Conservation (phyloP, 2,113 vertebrate genomes). For the Petrocephalus zakoni region DNA sequence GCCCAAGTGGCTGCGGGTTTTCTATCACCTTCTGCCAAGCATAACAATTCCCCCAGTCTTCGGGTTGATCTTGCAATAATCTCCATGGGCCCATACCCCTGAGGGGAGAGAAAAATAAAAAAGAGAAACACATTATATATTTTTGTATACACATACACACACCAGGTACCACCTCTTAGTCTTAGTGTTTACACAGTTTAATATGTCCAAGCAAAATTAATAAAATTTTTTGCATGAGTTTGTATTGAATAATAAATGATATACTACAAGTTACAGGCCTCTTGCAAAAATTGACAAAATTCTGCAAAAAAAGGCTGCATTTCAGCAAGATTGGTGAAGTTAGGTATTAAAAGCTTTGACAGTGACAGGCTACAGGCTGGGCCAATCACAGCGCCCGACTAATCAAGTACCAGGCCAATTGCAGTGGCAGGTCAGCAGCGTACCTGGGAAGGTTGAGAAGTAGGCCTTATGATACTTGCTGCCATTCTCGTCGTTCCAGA, state of each 20-base stretch:
- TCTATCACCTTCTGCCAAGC: slow-evolving; percentile 84
- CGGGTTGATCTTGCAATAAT: slow-evolving; percentile 94
- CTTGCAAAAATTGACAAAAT: background rate
- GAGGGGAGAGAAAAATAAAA: background rate
- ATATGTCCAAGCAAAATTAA: background rate
- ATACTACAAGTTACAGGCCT: background rate
- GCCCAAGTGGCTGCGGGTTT: background rate
- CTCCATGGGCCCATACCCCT: slow-evolving; percentile 92
- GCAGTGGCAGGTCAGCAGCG: background rate
- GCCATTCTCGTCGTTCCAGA: slow-evolving; percentile 91
- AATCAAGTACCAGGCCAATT: no score
- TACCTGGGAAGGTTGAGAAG: slow-evolving; percentile 86
- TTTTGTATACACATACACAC: background rate
- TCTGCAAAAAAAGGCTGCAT: background rate
- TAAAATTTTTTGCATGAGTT: background rate
- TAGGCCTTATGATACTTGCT: slow-evolving; percentile 92
- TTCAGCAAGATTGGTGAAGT: background rate
- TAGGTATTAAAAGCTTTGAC: background rate
- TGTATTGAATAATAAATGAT: background rate
- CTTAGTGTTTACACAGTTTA: background rate
- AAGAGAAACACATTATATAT: background rate
- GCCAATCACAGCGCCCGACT: background rate
- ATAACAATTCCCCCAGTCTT: slow-evolving; percentile 86
- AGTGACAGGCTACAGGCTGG: background rate
- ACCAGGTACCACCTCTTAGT: background rate